These are phyloP conservation scores for Buphagus erythrorhynchus DNA, from an alignment of 2,797 vertebrate species.

Conservation along the genomic window DNA sequence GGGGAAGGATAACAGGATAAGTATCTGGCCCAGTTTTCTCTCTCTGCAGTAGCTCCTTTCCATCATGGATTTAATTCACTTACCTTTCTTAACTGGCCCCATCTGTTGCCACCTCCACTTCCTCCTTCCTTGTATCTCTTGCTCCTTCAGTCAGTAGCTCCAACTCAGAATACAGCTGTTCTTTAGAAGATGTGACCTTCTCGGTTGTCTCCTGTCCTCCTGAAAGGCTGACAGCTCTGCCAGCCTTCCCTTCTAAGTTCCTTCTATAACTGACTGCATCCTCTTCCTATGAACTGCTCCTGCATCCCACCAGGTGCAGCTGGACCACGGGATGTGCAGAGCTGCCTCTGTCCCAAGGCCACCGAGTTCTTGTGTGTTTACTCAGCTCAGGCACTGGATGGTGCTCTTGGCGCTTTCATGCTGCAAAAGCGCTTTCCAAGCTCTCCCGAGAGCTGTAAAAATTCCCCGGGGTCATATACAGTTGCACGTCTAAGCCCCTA, in stretches of 20 bases:
- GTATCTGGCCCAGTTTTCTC: not conserved
- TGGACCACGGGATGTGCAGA: not conserved
- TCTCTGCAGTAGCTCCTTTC: not conserved
- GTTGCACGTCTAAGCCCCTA: not conserved
- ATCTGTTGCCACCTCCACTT: not conserved
- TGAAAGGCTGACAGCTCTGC: not conserved
- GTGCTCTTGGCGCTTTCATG: slow-evolving; percentile 26
- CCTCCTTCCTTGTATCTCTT: not conserved
- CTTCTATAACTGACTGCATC: not conserved
- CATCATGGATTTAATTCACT: not conserved
- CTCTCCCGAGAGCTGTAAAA: not conserved
- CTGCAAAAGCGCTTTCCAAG: not conserved
- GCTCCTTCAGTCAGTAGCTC: not conserved
- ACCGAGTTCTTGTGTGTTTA: not conserved
- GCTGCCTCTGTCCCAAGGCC: not conserved
- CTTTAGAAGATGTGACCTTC: not conserved
- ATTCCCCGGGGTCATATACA: not conserved
- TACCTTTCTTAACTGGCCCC: not conserved
- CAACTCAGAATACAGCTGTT: not conserved
- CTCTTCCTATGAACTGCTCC: not conserved
- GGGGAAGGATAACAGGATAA: not conserved
- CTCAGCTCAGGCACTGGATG: slow-evolving; percentile 50
- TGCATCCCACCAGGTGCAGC: not conserved
- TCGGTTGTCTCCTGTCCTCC: not conserved
- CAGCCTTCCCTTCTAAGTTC: not conserved